Evolutionary conservation across 2,113 vertebrate genomes (phyloP), one percentile per base, ranked within the genome.

Genomic region (Dipodomys stephensi): DNA sequence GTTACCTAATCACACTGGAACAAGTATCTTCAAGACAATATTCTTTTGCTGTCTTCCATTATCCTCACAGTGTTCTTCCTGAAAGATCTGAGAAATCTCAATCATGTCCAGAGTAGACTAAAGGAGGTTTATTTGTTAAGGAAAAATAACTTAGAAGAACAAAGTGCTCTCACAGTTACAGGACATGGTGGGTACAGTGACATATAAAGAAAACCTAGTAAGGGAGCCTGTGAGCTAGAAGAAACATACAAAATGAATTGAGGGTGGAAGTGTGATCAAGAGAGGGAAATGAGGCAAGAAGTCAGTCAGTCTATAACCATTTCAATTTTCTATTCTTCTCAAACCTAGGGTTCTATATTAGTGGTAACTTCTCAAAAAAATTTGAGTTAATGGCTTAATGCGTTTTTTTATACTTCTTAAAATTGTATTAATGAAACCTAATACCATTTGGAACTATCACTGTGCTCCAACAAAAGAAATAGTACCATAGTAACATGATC

Each of bases 91-190:
- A 80, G 65, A 85, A 84, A 68, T 83, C 19, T 92, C n/a, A 88
- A 65, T n/a, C 60, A 90, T 77, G 49, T 80, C 87, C 88, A 71
- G 15, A 39, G 68, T 73, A 93, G 93, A 77, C 28, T 49, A 91
- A 44, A 96, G 76, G 27, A 53, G 20, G 67, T 88, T 91, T 95
- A 89, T 73, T 81, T 92, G 28, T 44, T 91, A 90, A 76, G 49
- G 68, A 9, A 78, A 91, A 71, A 39, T 72, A 71, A n/a, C 53
- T 91, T 73, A 90, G 25, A 94, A 93, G 39, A 94, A 64, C 57
- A 95, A 84, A 89, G 27, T 80, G 60, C 46, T 88, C 35, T 68
- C 5, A 76, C 5, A 76, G 23, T 82, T 91, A 57, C 4, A 13
- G 49, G 69, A 83, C 3, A 22, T 57, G 35, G 77, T 39, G 69